Base-by-base conservation (phyloP, 2,797 vertebrate species). In the Molossus alvarezi region DNA sequence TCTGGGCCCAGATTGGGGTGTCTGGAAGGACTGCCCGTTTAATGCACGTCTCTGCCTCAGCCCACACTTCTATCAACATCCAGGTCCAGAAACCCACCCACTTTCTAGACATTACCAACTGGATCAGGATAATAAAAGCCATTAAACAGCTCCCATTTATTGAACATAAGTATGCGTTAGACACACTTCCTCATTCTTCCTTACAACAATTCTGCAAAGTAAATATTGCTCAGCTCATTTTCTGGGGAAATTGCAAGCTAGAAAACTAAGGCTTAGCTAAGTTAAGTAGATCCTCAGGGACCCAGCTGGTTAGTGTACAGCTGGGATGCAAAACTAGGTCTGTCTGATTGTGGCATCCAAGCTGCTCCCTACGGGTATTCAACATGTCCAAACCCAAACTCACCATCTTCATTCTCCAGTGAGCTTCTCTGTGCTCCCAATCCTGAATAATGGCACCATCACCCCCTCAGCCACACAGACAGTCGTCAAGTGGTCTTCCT, bases 191-290 rank as follows among this genome's bases (percentile, higher is more conserved):
- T 72, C 33, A 13, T 25, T 90, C 76, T 69, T 93, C 15, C 33
- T 90, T 76, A 76, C 0, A 67, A 89, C 41, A 81, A 41, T 17
- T 13, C 41, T 90, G 53, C 45, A 76, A 72, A 88, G 64, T n/a
- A 90, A 88, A 81, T 45, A 84, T 27, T 20, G 17, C 58, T 82
- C 75, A 48, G 65, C 23, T 85, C 10, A 15, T 69, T 91, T 94
- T 57, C 69, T 48, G 64, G 80, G 23, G 69, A 73, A 83, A n/a
- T 29, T 23, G 13, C 23, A 33, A 81, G 18, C 71, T 77, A 84
- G 53, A 41, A 90, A 90, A 65, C 21, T 37, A 29, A 62, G 81
- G 64, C n/a, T 80, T 53, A 45, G 57, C 41, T 86, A 73, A n/a
- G 9, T 37, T 72, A 71, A 72, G 1, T 11, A 73, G 48, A 90